Evolutionary conservation across 2,113 vertebrate species (phyloP), one percentile per base, ranked within the genome.

Genomic region (Phycodurus eques): DNA sequence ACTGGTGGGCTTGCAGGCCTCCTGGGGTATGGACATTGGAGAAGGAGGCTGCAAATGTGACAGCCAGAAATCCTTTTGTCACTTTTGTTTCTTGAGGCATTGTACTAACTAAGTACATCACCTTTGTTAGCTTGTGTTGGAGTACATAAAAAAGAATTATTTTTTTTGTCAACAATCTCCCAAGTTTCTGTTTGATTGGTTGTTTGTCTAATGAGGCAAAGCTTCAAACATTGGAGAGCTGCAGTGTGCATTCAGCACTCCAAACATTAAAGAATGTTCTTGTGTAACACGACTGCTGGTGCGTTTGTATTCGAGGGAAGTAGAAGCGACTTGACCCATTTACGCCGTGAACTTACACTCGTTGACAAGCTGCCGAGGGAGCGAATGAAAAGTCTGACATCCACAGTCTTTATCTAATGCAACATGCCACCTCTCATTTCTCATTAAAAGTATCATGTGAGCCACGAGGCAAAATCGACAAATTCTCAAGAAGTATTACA

Each of bases 1-100:
- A 59, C 43, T 35, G 51, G 33, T 71, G 64, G 72, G 73, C 73
- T 17, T 7, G 27, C 35, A 73, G 42, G 64, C 46, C 44, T 61
- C 78, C 76, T 43, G 53, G 76, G 75, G 78, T 82, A 42, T 27
- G 35, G 47, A 35, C 22, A 71, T 72, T 53, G 5, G 12, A 68
- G 65, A 66, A 56, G 39, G 71, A 75, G 78, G 78, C 78, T 82
- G 80, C 77, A 80, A 81, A 68, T 35, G 75, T 85, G 75, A 80
- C 81, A 83, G 74, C 70, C 79, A 81, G 71, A 80, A 86, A 82
- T 74, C 83, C 82, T 86, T 88, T 87, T 88, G 88, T 83, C 84
- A 80, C 82, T 35, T 12, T 39, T 69, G 57, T 82, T 81, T 79
- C 75, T 75, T 44, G 82, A 60, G 75, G 56, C 73, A 8, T 8